phyloP scores from a whole-genome alignment of 2,113 vertebrate species.

The Proterorhinus semilunaris region DNA sequence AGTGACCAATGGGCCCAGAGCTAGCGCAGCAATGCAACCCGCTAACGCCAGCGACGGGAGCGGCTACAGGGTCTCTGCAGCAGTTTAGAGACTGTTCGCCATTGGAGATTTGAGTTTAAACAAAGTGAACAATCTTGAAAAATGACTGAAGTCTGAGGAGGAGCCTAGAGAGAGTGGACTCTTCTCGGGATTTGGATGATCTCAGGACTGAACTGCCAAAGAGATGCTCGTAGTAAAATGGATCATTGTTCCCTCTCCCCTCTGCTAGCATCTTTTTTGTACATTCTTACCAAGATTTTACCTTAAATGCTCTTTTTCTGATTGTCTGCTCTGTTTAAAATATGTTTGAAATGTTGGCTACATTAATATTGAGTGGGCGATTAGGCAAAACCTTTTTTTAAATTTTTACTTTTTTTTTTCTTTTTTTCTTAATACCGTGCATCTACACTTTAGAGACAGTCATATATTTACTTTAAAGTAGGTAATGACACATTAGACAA shows the following conservation, averaged over 20 bases:
- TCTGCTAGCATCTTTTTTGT: constrained; percentile 46
- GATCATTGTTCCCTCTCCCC: constrained; percentile 66
- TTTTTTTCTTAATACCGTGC: too few relatives aligned
- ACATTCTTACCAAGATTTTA: constrained; percentile 13
- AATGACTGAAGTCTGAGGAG: neutral
- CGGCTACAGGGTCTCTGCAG: constrained; percentile 70
- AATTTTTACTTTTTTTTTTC: too few relatives aligned
- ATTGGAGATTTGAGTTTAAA: constrained; percentile 22
- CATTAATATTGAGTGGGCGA: neutral
- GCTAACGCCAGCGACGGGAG: constrained; percentile 67
- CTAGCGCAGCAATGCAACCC: constrained; percentile 62
- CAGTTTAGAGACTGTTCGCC: constrained; percentile 60
- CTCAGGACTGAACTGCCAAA: neutral
- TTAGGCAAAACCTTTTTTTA: too few relatives aligned
- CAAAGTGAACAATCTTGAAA: neutral
- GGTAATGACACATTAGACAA: too few relatives aligned
- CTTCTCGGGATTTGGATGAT: constrained; percentile 2
- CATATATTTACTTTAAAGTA: too few relatives aligned
- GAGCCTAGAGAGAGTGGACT: constrained; percentile 18
- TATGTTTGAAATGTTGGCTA: constrained; percentile 34
- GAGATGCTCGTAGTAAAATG: constrained; percentile 9
- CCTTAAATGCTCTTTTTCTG: constrained; percentile 27
- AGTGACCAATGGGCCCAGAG: constrained; percentile 67
- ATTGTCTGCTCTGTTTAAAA: constrained; percentile 13
- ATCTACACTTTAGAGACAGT: too few relatives aligned